phyloP scores from a whole-genome alignment of 2,797 vertebrate genomes.

The Myotis planiceps region DNA sequence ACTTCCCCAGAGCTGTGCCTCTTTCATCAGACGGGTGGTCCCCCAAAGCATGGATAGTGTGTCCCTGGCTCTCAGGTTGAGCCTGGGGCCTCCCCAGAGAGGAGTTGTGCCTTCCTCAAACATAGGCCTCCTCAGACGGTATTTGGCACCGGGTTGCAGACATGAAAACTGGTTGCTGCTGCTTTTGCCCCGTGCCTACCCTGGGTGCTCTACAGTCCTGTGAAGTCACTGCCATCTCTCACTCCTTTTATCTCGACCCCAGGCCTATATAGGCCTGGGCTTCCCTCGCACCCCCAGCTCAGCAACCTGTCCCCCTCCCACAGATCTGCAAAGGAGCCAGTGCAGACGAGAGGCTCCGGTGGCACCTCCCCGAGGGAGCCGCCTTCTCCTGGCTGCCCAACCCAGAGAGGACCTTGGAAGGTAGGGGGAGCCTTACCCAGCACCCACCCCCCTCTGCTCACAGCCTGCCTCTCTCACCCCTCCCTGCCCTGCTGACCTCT shows the following conservation, averaged over 20 bases:
- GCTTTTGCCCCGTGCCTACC: not conserved
- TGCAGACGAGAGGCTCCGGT: conserved; percentile 91
- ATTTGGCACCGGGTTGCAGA: not conserved
- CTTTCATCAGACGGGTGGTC: not conserved
- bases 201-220: not conserved
- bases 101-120: not conserved
- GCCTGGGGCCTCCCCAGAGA: not conserved
- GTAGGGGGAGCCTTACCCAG: conserved; percentile 82
- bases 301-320: not conserved
- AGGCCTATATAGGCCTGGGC: not conserved
- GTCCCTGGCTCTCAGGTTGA: not conserved
- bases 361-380: conserved; percentile 90
- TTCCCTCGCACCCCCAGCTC: not conserved
- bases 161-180: not conserved
- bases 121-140: not conserved
- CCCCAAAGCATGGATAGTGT: not conserved
- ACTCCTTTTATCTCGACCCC: not conserved
- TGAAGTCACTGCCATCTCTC: not conserved
- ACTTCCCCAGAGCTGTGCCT: not conserved
- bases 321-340: conserved; percentile 96
- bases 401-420: conserved; percentile 91
- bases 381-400: conserved; percentile 94
- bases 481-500: not conserved
- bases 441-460: not conserved
- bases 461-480: not conserved